Conservation (phyloP, 2,888 invertebrate species). For the Eupithecia tripunctaria region DNA sequence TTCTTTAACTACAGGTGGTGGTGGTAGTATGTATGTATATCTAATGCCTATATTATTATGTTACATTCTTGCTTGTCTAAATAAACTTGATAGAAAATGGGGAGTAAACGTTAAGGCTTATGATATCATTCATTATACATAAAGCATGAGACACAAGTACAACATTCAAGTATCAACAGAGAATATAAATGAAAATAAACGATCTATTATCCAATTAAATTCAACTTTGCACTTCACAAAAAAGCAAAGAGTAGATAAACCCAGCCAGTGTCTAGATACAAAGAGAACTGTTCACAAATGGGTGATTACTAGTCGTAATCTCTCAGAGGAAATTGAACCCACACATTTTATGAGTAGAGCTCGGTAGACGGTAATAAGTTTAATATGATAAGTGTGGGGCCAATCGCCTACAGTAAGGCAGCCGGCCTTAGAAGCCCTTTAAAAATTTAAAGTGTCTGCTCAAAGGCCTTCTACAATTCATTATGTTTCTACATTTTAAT, state of each 20-base stretch:
- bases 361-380: constrained; percentile 13
- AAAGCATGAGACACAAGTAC: background rate
- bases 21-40: background rate
- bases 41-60: background rate
- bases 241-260: background rate
- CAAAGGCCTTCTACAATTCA: background rate
- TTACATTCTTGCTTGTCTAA: background rate
- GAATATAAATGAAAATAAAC: background rate
- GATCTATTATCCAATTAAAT: background rate
- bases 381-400: constrained; percentile 6
- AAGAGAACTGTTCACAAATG: constrained; percentile 21
- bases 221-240: background rate
- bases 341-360: constrained; percentile 44
- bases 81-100: background rate
- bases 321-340: constrained; percentile 42
- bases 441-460: background rate
- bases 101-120: background rate
- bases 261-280: background rate
- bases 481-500: background rate
- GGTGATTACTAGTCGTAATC: constrained; percentile 32
- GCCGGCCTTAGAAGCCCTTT: background rate
- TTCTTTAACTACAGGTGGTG: background rate
- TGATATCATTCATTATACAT: background rate
- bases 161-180: background rate
- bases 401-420: background rate